A percentile compares a stretch with the other conserved stretches of the same genome.
Evolutionary conservation across 2,113 vertebrate genomes (phyloP).

Genomic region (Odocoileus virginianus): DNA sequence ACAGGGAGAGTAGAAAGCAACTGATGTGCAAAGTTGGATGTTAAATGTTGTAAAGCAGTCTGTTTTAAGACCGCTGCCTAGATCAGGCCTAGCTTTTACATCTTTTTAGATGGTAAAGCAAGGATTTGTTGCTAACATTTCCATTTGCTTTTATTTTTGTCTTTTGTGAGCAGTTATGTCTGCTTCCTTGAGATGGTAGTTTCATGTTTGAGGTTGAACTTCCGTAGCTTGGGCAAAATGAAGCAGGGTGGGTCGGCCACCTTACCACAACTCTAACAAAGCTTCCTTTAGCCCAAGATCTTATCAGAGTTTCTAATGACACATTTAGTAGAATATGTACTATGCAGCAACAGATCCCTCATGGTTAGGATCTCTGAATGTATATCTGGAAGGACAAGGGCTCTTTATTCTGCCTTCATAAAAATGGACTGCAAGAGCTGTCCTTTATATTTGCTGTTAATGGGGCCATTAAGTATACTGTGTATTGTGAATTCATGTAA

Average conservation of each 20-base stretch:
- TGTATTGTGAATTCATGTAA: constrained; percentile 31
- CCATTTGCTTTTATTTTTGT: neutral
- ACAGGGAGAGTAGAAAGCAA: neutral
- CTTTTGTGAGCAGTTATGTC: neutral
- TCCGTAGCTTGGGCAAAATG: neutral
- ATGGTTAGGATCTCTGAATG: constrained; percentile 28
- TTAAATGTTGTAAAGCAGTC: neutral
- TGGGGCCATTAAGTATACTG: constrained; percentile 1
- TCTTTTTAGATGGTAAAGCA: neutral
- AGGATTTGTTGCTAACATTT: neutral
- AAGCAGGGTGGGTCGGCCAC: neutral
- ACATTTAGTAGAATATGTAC: neutral
- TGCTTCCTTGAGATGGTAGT: constrained; percentile 16
- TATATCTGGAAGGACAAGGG: constrained; percentile 34
- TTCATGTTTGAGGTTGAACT: constrained; percentile 40
- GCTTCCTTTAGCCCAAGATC: constrained; percentile 37
- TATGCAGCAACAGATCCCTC: neutral
- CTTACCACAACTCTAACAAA: neutral
- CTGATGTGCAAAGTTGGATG: neutral
- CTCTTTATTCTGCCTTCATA: constrained; percentile 28
- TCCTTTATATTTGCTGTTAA: constrained; percentile 33
- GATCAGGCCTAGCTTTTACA: neutral
- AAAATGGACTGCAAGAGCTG: constrained; percentile 20
- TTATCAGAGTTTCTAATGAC: constrained; percentile 33
- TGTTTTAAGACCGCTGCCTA: neutral